Evolutionary conservation across 2,888 invertebrate genomes (phyloP).

Genomic region (Eutolmus rufibarbis): DNA sequence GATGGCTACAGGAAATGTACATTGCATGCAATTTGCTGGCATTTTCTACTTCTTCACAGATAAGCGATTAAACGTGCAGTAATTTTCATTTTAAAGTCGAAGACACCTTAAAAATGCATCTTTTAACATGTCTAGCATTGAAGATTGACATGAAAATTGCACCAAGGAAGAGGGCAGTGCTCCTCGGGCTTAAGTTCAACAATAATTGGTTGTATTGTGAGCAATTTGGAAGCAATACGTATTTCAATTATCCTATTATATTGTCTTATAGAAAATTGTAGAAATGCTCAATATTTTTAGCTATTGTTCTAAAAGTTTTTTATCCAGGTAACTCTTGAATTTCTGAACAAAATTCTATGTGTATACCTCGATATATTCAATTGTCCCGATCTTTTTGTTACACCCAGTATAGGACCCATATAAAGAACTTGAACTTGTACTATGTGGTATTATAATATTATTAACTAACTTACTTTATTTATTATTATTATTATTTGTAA

Average conservation of each 20-base stretch:
- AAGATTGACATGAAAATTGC: neutral
- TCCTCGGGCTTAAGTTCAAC: neutral
- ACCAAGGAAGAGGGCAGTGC: neutral
- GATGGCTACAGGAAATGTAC: neutral
- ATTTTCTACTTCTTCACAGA: neutral
- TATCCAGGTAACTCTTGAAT: too few species aligned
- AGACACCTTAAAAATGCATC: neutral
- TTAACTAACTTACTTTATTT: too few species aligned
- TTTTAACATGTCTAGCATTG: neutral
- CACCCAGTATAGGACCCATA: too few species aligned
- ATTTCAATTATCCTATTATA: neutral
- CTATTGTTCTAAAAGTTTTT: too few species aligned
- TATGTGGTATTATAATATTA: too few species aligned
- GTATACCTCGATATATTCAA: too few species aligned
- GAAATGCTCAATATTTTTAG: too few species aligned
- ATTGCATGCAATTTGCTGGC: neutral
- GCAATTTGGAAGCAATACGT: neutral
- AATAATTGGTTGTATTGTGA: neutral
- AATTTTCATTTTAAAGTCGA: neutral
- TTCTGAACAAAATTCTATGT: too few species aligned
- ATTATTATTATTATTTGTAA: too few species aligned
- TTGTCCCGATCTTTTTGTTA: too few species aligned
- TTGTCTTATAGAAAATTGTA: too few species aligned
- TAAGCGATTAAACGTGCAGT: neutral
- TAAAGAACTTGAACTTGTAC: too few species aligned